These are phyloP conservation scores for Pluvianellus socialis DNA, from an alignment of 2,113 vertebrate genomes.

Conservation along the genomic window DNA sequence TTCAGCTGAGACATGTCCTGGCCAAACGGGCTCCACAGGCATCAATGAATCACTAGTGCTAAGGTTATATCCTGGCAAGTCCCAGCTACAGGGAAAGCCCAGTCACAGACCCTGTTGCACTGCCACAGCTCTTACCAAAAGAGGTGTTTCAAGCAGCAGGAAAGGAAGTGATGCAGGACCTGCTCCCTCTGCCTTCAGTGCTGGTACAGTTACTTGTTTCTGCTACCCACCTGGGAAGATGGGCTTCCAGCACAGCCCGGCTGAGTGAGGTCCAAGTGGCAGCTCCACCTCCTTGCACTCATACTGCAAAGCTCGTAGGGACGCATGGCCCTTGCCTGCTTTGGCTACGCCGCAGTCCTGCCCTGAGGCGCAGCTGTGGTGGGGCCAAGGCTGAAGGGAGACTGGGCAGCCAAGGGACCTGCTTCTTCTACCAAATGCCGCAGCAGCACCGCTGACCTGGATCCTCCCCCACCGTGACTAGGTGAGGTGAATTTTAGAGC, in stretches of 20 bases:
- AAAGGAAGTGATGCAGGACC: accelerated
- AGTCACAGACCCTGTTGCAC: too few species aligned
- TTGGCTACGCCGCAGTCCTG: accelerated
- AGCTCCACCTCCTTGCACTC: neutral
- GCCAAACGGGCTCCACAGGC: neutral
- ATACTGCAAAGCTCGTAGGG: neutral
- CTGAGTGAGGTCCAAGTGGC: neutral
- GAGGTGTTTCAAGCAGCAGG: neutral
- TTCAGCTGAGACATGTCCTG: neutral
- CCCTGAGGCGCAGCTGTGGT: accelerated
- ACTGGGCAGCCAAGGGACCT: neutral
- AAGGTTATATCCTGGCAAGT: neutral
- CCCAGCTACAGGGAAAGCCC: neutral
- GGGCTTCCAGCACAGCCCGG: neutral
- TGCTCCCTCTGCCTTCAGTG: neutral
- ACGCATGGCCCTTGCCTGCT: too few species aligned
- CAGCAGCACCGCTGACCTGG: neutral
- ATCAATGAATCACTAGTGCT: neutral
- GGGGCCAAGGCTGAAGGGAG: neutral
- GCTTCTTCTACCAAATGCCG: neutral
- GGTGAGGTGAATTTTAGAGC: neutral
- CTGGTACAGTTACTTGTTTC: neutral
- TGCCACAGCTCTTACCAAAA: neutral
- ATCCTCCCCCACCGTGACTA: neutral
- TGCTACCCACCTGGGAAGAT: neutral